Evolutionary conservation across 2,797 vertebrate genomes (phyloP).

Genomic region (Saxicola maurus): DNA sequence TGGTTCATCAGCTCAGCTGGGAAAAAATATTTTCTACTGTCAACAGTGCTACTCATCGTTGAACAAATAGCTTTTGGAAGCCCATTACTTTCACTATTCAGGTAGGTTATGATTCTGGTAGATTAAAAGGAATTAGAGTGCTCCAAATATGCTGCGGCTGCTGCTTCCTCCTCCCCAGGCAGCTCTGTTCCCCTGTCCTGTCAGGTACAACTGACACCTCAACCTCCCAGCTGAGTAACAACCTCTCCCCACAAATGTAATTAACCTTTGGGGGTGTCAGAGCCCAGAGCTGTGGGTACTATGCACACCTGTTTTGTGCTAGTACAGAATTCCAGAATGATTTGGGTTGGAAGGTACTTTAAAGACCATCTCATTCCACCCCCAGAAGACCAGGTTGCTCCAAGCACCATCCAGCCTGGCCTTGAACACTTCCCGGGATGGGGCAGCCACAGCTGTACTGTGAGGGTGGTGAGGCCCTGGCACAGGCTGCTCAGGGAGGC

Average conservation of each 20-base stretch:
- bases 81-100: background rate
- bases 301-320: background rate
- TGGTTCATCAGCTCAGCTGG: background rate
- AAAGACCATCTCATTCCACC: background rate
- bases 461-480: too few species aligned
- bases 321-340: background rate
- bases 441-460: background rate
- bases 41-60: accelerated
- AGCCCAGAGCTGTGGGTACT: background rate
- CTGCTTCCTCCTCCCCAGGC: background rate
- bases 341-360: background rate
- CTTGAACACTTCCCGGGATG: background rate
- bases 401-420: background rate
- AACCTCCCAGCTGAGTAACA: background rate
- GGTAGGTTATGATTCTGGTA: background rate
- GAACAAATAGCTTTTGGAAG: background rate
- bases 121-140: background rate
- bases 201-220: accelerated
- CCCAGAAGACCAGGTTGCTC: background rate
- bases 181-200: background rate
- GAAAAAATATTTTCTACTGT: background rate
- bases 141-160: background rate
- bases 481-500: too few species aligned
- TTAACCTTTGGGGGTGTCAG: accelerated
- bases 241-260: background rate